Evolutionary conservation across 2,888 invertebrate species (phyloP).

Genomic region (Tenthredo mesomela): DNA sequence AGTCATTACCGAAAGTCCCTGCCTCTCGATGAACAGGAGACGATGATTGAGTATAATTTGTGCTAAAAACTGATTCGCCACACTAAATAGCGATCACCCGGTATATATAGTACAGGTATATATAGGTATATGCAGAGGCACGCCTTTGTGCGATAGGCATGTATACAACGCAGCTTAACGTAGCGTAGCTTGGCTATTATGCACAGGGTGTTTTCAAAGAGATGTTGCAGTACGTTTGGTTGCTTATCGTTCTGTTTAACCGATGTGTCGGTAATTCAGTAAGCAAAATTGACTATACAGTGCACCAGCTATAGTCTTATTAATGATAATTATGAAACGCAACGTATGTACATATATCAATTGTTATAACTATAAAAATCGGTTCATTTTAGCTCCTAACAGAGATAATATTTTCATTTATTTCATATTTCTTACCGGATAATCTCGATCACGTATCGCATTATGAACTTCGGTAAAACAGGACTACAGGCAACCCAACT

Average conservation of each 20-base stretch:
- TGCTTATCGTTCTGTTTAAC: background rate
- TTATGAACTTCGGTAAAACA: background rate
- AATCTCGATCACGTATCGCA: background rate
- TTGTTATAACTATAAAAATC: background rate
- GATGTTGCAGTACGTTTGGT: background rate
- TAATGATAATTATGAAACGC: background rate
- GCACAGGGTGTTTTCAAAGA: background rate
- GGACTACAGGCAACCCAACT: background rate
- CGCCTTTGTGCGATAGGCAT: conserved; percentile 7
- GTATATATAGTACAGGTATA: background rate
- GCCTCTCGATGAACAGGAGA: background rate
- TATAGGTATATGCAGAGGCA: background rate
- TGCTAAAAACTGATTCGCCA: background rate
- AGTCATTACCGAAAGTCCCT: background rate
- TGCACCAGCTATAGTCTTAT: background rate
- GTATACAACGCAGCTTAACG: background rate
- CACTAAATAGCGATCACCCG: conserved; percentile 4
- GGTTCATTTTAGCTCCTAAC: background rate
- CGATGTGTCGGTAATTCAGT: background rate
- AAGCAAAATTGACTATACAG: background rate
- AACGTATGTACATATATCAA: background rate
- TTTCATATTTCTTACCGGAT: background rate
- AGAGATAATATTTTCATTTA: background rate
- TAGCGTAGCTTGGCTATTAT: background rate
- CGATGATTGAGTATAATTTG: background rate